These are phyloP conservation scores for Drosophila setifemur DNA, from an alignment of 1,140 invertebrate species.

Conservation along the genomic window DNA sequence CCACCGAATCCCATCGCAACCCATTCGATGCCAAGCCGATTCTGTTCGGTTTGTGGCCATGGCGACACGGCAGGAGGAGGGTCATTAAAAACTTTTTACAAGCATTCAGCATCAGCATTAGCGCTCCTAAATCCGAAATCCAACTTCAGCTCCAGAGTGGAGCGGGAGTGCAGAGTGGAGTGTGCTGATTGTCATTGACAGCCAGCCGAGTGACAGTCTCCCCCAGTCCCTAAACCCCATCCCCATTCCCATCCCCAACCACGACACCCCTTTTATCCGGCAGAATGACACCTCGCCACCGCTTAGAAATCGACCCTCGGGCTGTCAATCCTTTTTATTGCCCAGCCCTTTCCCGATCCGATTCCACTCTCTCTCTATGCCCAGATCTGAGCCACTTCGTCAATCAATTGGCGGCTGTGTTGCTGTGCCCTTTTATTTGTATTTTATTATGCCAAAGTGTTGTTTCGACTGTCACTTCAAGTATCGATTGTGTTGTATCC, in stretches of 20 bases:
- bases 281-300: conserved; percentile 30
- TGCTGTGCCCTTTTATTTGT: conserved; percentile 52
- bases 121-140: too few relatives aligned
- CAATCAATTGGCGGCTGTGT: conserved; percentile 55
- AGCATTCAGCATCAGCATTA: conserved; percentile 66
- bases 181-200: conserved; percentile 48
- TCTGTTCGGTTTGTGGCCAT: conserved; percentile 39
- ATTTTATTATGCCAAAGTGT: conserved; percentile 71
- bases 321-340: conserved; percentile 72
- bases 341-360: conserved; percentile 48
- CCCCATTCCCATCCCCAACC: neutral
- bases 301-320: conserved; percentile 41
- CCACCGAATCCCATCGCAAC: neutral
- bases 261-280: conserved; percentile 6
- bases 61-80: conserved; percentile 32
- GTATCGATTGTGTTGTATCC: conserved; percentile 33
- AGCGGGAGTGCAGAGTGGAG: neutral
- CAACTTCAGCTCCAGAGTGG: conserved; percentile 11
- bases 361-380: conserved; percentile 2
- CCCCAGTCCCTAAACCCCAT: neutral
- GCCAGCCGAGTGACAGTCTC: conserved; percentile 12
- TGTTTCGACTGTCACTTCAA: conserved; percentile 63
- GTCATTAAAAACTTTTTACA: conserved; percentile 70
- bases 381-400: conserved; percentile 59
- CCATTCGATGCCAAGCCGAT: conserved; percentile 3